Conservation (phyloP, 2,888 invertebrate genomes). For the Augiades crinisus region DNA sequence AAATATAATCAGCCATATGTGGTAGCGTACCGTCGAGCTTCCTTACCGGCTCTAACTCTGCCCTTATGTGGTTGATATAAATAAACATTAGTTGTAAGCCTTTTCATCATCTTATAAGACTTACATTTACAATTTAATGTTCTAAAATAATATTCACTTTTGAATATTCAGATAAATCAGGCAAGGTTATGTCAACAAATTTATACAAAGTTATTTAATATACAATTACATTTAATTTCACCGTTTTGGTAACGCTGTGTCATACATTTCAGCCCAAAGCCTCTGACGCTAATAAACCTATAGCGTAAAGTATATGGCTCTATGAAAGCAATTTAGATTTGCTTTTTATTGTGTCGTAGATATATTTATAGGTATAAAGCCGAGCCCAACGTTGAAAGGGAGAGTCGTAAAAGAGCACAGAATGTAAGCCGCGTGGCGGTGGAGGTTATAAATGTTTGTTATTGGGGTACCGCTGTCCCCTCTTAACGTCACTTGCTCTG, state of each 20-base stretch:
- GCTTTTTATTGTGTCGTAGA: constrained; percentile 10
- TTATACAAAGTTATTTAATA: not conserved
- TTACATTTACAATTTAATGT: not conserved
- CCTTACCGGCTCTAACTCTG: too few relatives aligned
- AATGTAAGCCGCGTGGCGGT: constrained; percentile 15
- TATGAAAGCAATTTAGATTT: constrained; percentile 12
- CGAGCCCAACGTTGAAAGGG: constrained; percentile 16
- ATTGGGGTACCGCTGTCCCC: not conserved
- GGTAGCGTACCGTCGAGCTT: too few relatives aligned
- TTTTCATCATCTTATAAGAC: too few relatives aligned
- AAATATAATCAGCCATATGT: too few relatives aligned
- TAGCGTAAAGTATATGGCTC: constrained; percentile 1
- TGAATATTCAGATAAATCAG: too few relatives aligned
- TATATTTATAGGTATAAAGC: constrained; percentile 14
- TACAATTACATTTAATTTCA: not conserved
- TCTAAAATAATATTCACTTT: too few relatives aligned
- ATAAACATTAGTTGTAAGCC: too few relatives aligned
- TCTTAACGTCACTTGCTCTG: not conserved
- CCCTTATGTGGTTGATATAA: too few relatives aligned
- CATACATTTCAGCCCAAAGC: not conserved
- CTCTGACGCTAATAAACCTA: constrained; percentile 2
- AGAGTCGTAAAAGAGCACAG: constrained; percentile 23
- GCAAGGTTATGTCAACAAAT: not conserved
- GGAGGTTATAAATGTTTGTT: constrained; percentile 13
- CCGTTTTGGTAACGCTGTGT: not conserved